Percentiles rank a stretch among this genome's conserved stretches.
Evolutionary conservation across 2,797 vertebrate genomes (phyloP).

Genomic region (Acanthurus tractus): DNA sequence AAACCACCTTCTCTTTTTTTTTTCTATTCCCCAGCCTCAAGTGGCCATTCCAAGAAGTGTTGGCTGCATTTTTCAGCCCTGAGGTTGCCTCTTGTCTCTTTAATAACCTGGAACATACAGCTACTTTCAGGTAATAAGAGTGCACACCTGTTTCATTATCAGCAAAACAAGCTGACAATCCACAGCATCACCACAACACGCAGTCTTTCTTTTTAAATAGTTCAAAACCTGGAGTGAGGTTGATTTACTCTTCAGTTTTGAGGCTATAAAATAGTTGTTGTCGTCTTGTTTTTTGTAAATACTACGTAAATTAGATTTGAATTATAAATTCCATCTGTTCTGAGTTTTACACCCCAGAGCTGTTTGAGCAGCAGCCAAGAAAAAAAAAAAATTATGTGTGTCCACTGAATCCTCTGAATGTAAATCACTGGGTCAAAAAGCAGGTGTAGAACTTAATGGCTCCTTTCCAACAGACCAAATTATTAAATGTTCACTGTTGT

Average conservation of each 20-base stretch:
- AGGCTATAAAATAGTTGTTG: neutral
- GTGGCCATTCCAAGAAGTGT: no score
- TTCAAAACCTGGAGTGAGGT: no score
- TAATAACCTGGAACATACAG: no score
- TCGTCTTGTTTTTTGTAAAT: neutral
- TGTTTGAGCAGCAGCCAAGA: neutral
- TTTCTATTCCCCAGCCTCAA: no score
- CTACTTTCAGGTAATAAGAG: no score
- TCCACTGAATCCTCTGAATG: neutral
- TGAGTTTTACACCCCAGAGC: neutral
- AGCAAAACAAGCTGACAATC: no score
- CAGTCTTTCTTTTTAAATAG: no score
- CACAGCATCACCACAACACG: neutral
- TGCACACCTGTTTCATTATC: no score
- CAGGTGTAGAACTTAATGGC: conserved; percentile 21
- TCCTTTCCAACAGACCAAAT: conserved; percentile 13
- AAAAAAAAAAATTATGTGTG: neutral
- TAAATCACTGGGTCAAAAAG: neutral
- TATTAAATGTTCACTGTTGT: conserved; percentile 7
- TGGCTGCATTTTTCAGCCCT: no score
- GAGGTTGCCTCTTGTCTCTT: no score
- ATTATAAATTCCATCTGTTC: neutral
- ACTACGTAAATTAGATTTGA: neutral
- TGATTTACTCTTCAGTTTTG: neutral
- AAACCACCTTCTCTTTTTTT: no score